Evolutionary conservation across 2,797 vertebrate genomes (phyloP), one percentile per base, ranked within the genome.

Genomic region (Galaxias olidus): DNA sequence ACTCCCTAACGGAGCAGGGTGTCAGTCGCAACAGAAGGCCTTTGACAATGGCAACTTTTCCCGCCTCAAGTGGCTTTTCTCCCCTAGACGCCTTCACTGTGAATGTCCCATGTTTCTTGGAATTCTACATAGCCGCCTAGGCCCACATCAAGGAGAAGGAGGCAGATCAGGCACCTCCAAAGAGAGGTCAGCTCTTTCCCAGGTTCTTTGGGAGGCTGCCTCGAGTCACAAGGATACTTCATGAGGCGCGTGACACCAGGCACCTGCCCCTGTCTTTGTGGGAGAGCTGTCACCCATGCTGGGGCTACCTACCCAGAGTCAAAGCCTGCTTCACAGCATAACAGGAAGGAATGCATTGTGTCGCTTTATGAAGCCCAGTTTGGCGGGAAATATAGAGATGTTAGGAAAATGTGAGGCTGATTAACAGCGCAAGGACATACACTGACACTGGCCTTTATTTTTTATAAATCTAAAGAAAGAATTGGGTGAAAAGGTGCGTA

Each of bases 141-240:
- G 19, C 61, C 61, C 71, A 66, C 71, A 81, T 76, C 65, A 69
- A 76, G 76, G 73, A 72, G 44, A 49, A 59, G 30, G 30, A 30
- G 30, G 30, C 30, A 69, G 64, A 75, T 73, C 68, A 63, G 56
- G 59, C 30, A 54, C 20, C 46, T 66, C 50, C 30, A 60, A 63
- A 48, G 40, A 54, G 63, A 75, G 83, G 87, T 86, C 84, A 87
- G 77, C 62, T 70, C 15, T 69, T 85, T 86, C 84, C 84, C 83
- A 86, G 82, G 69, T 77, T 70, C 74, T 52, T 17, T 49, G 42
- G 47, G 52, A 13, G 45, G 63, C 66, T 68, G 52, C 73, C 63
- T n/a, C 63, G 61, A 77, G 72, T 74, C 66, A 71, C 70, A 67
- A 42, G 68, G 68, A 71, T 58, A 60, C 74, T 74, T 72, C 74